These are phyloP conservation scores for Rhopalosiphum nymphaeae DNA, from an alignment of 2,888 invertebrate species.

Conservation along the genomic window DNA sequence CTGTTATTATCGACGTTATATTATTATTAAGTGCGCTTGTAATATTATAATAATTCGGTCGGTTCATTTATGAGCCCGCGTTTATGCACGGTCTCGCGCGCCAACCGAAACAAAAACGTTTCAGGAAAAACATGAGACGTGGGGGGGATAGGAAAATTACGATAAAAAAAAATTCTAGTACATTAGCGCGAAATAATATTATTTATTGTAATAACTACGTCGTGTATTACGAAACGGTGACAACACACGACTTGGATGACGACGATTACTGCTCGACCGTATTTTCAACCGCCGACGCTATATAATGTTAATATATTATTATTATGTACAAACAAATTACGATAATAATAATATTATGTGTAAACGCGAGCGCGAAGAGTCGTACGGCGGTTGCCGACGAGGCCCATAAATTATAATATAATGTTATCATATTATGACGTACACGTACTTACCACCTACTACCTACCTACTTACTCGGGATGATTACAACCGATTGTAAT, in stretches of 20 bases:
- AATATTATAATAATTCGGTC: background rate
- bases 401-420: background rate
- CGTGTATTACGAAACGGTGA: background rate
- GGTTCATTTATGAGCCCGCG: conserved; percentile 14
- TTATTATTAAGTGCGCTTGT: background rate
- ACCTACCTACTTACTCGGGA: background rate
- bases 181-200: background rate
- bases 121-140: background rate
- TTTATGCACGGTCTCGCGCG: conserved; percentile 12
- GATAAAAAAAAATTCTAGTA: background rate
- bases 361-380: background rate
- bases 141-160: background rate
- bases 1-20: background rate
- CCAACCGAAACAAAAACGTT: background rate
- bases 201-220: background rate
- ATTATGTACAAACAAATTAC: background rate
- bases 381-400: background rate
- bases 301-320: background rate
- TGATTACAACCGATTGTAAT: background rate
- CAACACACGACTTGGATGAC: background rate
- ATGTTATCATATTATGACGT: background rate
- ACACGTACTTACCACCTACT: background rate
- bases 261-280: background rate
- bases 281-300: background rate
- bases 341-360: background rate